Evolutionary conservation across 2,888 invertebrate genomes (phyloP), one percentile per base, ranked within the genome.

Genomic region (Lepidochitona cinerea): DNA sequence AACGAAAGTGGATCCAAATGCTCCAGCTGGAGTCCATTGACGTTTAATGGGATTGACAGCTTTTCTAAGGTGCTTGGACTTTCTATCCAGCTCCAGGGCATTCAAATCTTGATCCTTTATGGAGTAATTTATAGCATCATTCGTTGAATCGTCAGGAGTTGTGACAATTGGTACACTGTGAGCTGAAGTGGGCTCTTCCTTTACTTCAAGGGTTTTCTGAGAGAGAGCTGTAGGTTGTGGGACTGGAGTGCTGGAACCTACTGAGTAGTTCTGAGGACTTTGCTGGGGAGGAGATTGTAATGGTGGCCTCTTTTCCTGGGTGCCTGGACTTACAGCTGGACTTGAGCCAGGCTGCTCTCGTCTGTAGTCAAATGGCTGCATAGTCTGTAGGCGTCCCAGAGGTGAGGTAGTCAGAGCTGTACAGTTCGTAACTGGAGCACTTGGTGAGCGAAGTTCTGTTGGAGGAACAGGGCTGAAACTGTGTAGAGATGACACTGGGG

Each of bases 361-460:
- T 37, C 97, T 94, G 88, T 95, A 97, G 90, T 97, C 97, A 89
- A 97, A 97, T 0, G 97, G 97, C 88, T 97, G 97, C 97, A 98
- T 97, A 85, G 95, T 97, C 91, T 97, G 97, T 67, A 97, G 92
- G 85, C 96, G 94, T 90, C 95, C 96, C 78, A 97, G 92, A 2
- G 97, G 97, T 12, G 96, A 95, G 37, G 93, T 93, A 79, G 93
- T 93, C 35, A 93, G 89, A 59, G 94, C 93, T 91, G 94, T 88
- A 37, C 88, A 83, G 41, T 80, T 79, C 32, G 78, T 78, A 35
- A 82, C 75, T 29, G 86, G 79, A 32, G 81, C 77, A 12, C 35
- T 36, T 66, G 66, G 66, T 14, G 66, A 29, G 35, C 66, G 35
- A 26, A 66, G 66, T 36, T 66, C 66, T 2, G 35, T 18, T 14